phyloP scores from a whole-genome alignment of 2,113 vertebrate species.

The Atractosteus spatula region DNA sequence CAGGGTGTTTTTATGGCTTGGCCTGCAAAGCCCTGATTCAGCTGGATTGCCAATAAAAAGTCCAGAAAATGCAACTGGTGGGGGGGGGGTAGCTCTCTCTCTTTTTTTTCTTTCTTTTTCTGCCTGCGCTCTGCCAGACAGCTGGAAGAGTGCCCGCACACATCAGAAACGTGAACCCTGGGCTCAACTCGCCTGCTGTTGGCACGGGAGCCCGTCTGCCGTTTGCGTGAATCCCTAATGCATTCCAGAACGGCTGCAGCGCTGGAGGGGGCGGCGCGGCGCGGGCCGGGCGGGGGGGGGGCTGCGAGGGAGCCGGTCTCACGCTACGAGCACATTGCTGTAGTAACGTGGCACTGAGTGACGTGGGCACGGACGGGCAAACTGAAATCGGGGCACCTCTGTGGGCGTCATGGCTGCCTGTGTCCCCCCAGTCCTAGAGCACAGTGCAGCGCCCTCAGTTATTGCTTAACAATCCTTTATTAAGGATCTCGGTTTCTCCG shows the following conservation, averaged over 20 bases:
- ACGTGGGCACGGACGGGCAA: neutral
- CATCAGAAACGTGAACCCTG: slow-evolving; percentile 26
- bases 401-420: slow-evolving; percentile 8
- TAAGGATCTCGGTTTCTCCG: too few species aligned
- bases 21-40: slow-evolving; percentile 17
- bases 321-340: slow-evolving; percentile 6
- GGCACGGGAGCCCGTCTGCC: slow-evolving; percentile 45
- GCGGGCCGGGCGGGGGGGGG: neutral
- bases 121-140: neutral
- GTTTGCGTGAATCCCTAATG: slow-evolving; percentile 36
- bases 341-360: neutral
- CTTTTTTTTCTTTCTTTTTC: neutral
- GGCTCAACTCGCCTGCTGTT: slow-evolving; percentile 36
- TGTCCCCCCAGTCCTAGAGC: too few species aligned
- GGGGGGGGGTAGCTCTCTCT: neutral
- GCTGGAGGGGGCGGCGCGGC: neutral
- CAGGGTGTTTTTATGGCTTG: slow-evolving; percentile 9
- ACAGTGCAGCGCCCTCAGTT: too few species aligned
- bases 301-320: slow-evolving; percentile 10
- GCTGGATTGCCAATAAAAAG: slow-evolving; percentile 21
- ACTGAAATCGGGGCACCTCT: slow-evolving; percentile 41
- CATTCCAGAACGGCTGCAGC: slow-evolving; percentile 28
- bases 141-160: slow-evolving; percentile 17
- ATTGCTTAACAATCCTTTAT: too few species aligned
- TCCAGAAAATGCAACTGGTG: slow-evolving; percentile 15